Percentiles rank a stretch among this genome's conserved stretches.
Evolutionary conservation across 2,797 vertebrate species (phyloP).

Genomic region (Salmo trutta): DNA sequence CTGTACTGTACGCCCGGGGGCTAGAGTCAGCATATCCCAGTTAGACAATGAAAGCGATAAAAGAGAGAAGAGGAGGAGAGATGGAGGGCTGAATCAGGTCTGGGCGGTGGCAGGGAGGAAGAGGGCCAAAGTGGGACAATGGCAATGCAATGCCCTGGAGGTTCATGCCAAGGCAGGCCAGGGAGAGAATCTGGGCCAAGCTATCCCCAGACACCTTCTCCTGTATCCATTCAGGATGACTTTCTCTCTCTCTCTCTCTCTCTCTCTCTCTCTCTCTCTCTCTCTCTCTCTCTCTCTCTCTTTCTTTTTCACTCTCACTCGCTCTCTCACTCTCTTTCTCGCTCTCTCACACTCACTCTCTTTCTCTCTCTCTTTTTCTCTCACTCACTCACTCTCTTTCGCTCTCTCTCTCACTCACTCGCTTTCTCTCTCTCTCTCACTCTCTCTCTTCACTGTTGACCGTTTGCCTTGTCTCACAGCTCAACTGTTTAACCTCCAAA

Average conservation of each 20-base stretch:
- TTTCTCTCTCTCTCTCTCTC: background rate
- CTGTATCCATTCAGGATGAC: conserved; percentile 39
- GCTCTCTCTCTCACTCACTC: background rate
- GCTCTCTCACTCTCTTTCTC: background rate
- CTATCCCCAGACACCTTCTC: conserved; percentile 60
- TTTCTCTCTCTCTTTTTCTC: background rate
- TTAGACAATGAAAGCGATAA: conserved; percentile 15
- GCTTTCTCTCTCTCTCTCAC: background rate
- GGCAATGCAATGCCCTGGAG: conserved; percentile 45
- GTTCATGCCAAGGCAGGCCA: conserved; percentile 62
- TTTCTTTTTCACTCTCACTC: background rate
- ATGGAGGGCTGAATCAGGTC: conserved; percentile 15
- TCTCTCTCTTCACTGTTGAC: background rate
- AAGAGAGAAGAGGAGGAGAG: conserved; percentile 31
- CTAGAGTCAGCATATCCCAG: conserved; percentile 29
- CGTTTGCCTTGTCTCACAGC: background rate
- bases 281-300: background rate
- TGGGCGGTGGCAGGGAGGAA: conserved; percentile 14
- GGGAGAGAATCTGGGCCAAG: conserved; percentile 65
- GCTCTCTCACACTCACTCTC: too few relatives aligned
- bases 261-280: background rate
- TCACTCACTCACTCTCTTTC: background rate
- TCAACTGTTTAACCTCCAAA: background rate
- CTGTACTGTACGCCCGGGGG: conserved; percentile 34
- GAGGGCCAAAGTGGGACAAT: conserved; percentile 71